Conservation (phyloP, 1,140 invertebrate species). For the Pygmarrhopalites habei region DNA sequence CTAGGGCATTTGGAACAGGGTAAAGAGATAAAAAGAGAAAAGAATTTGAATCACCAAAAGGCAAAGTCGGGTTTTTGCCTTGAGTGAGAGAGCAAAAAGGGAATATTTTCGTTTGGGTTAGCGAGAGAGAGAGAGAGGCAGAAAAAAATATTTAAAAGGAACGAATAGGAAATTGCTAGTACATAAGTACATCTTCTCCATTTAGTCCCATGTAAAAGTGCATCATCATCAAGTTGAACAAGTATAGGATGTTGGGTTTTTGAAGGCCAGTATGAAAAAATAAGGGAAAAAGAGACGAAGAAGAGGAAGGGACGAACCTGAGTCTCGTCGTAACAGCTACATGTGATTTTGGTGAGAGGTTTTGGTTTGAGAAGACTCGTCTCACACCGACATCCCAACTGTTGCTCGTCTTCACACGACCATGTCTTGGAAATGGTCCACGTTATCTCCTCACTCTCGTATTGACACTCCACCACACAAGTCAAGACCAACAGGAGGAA, state of each 20-base stretch:
- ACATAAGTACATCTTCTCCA: too few species aligned
- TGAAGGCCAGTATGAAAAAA: not conserved
- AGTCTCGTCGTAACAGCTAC: slow-evolving; percentile 6
- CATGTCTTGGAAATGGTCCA: slow-evolving; percentile 21
- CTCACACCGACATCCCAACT: slow-evolving; percentile 17
- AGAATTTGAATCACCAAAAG: too few species aligned
- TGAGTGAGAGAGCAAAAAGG: too few species aligned
- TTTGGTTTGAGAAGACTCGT: slow-evolving; percentile 5
- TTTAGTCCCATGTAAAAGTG: not conserved
- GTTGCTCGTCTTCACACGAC: slow-evolving; percentile 17
- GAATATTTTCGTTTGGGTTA: too few species aligned
- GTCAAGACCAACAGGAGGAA: slow-evolving; percentile 11
- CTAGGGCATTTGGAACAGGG: not conserved
- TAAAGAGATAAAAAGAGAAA: not conserved
- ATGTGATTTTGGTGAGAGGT: slow-evolving; percentile 17
- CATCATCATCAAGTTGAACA: not conserved
- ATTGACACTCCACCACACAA: slow-evolving; percentile 3
- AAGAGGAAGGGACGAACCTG: slow-evolving; percentile 16
- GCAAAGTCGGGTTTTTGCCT: too few species aligned
- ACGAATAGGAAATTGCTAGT: too few species aligned
- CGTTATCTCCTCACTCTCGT: slow-evolving; percentile 3
- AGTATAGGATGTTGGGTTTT: too few species aligned
- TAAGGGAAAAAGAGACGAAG: not conserved
- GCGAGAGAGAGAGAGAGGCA: too few species aligned
- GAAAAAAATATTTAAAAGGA: too few species aligned